These are phyloP conservation scores for Forbesichthys agassizii DNA, from an alignment of 2,113 vertebrate genomes.

Conservation along the genomic window DNA sequence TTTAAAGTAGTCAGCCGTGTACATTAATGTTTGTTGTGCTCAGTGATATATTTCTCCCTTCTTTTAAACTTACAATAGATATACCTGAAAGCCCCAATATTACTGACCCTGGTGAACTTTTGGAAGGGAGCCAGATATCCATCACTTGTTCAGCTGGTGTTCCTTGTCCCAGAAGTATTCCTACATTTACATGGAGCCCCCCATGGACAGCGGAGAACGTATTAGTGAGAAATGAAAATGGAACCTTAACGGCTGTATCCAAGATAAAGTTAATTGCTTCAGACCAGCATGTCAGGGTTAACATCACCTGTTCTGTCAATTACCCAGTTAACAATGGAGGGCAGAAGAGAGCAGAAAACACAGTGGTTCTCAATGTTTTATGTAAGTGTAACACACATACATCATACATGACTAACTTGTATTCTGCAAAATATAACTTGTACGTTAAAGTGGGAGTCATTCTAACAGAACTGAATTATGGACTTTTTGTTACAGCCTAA, in stretches of 20 bases:
- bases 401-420: too few relatives aligned
- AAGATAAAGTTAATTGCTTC: slow-evolving; percentile 23
- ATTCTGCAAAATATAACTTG: too few relatives aligned
- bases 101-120: slow-evolving; percentile 12
- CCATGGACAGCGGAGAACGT: not conserved
- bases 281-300: slow-evolving; percentile 21
- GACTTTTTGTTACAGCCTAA: too few relatives aligned
- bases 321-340: slow-evolving; percentile 30
- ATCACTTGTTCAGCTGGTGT: slow-evolving; percentile 47
- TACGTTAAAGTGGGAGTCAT: too few relatives aligned
- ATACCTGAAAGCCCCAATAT: slow-evolving; percentile 29
- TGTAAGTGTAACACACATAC: slow-evolving; percentile 34
- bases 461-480: too few relatives aligned
- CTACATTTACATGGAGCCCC: slow-evolving; percentile 42
- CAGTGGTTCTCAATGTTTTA: slow-evolving; percentile 22
- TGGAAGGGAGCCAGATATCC: slow-evolving; percentile 19
- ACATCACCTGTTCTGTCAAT: slow-evolving; percentile 32
- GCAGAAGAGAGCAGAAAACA: not conserved
- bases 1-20: too few relatives aligned
- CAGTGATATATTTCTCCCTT: not conserved
- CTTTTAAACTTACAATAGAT: slow-evolving; percentile 24
- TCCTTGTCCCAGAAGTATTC: slow-evolving; percentile 44
- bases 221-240: not conserved
- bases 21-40: too few relatives aligned
- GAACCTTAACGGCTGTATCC: slow-evolving; percentile 19